phyloP scores from a whole-genome alignment of 1,140 invertebrate genomes.

The Lineus longissimus region DNA sequence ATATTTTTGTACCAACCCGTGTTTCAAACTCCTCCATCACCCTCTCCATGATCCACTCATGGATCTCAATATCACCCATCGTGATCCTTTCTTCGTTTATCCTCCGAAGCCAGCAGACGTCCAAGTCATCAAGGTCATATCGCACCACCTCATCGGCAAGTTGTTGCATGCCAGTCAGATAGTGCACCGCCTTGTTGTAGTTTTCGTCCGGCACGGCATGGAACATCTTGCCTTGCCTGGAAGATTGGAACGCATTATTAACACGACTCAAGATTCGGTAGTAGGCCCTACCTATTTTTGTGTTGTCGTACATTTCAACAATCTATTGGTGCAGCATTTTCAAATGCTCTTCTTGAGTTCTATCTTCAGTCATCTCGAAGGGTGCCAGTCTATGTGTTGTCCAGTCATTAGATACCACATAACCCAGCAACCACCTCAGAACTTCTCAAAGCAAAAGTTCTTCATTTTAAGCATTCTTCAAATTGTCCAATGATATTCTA shows the following conservation, averaged over 20 bases:
- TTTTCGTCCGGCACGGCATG: slow-evolving; percentile 73
- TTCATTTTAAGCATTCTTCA: too few species aligned
- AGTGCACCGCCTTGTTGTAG: slow-evolving; percentile 78
- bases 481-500: too few species aligned
- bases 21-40: slow-evolving; percentile 88
- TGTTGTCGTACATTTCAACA: too few species aligned
- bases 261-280: slow-evolving; percentile 11
- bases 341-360: too few species aligned
- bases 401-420: too few species aligned
- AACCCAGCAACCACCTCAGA: too few species aligned
- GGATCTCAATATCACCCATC: slow-evolving; percentile 60
- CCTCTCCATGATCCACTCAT: slow-evolving; percentile 83
- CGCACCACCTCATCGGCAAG: slow-evolving; percentile 83
- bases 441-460: too few species aligned
- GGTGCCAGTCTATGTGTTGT: too few species aligned
- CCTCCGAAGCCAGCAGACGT: slow-evolving; percentile 84
- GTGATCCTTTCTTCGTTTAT: slow-evolving; percentile 80
- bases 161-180: slow-evolving; percentile 77
- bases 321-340: too few species aligned
- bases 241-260: slow-evolving; percentile 46
- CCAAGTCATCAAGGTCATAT: slow-evolving; percentile 92
- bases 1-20: slow-evolving; percentile 52
- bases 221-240: slow-evolving; percentile 86
- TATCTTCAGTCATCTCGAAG: too few species aligned
- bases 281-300: too few species aligned